Evolutionary conservation across 2,797 vertebrate genomes (phyloP), one percentile per base, ranked within the genome.

Genomic region (Eulemur mongoz): DNA sequence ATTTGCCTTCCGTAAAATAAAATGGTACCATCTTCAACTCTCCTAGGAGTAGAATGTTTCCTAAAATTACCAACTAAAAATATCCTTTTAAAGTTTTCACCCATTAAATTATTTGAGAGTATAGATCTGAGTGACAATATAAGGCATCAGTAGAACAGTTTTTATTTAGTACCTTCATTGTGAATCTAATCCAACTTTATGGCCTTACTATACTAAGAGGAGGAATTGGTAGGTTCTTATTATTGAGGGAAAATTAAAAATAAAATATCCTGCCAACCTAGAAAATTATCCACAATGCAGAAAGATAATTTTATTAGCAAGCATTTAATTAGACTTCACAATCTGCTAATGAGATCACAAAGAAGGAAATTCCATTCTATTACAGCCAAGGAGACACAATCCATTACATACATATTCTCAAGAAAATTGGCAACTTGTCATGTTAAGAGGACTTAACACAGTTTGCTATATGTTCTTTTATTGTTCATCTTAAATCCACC

Each of bases 21-120:
- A 57, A 94, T 32, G 35, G 57, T 78, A 89, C 88, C n/a, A 75
- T 65, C 32, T 89, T 96, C 61, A 93, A 88, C 20, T 84, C 45
- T 57, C 92, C 1, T 43, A 43, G 63, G 43, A 92, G 23, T 50
- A 38, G 35, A 80, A 73, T 76, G 91, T 82, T 80, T 48, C 48
- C 72, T 79, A 86, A 94, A 93, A 90, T 67, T 45, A 87, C 30
- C 79, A 61, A 87, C 27, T 63, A 96, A 80, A 80, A 67, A 67
- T 92, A 15, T 78, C 69, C 61, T 87, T 84, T 81, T 82, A 32
- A 89, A 79, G 73, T 86, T 94, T 63, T 63, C 61, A 90, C 3
- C 23, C 45, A 59, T 67, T 92, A 73, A 89, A 89, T 63, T 92
- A 86, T 76, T 80, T 87, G 43, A 63, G 11, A 95, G 38, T 35